These are phyloP conservation scores for Eospalax fontanierii DNA, from an alignment of 2,797 vertebrate genomes.

Conservation along the genomic window DNA sequence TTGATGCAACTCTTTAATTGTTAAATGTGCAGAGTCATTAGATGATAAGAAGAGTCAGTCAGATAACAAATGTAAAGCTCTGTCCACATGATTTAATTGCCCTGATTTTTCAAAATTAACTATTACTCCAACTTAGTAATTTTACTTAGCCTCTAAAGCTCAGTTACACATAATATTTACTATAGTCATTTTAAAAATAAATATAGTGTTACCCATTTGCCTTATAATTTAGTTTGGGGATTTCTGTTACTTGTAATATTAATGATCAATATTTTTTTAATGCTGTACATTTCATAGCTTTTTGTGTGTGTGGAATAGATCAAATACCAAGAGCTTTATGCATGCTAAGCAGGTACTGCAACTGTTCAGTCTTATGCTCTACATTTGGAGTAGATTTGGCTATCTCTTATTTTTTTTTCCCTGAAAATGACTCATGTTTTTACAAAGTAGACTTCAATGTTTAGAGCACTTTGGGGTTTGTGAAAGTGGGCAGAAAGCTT, in stretches of 20 bases:
- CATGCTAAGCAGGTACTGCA: not conserved
- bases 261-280: not conserved
- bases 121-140: not conserved
- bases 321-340: not conserved
- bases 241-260: slow-evolving; percentile 26
- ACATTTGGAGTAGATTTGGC: not conserved
- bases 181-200: slow-evolving; percentile 13
- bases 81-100: not conserved
- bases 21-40: not conserved
- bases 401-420: not conserved
- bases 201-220: not conserved
- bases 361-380: not conserved
- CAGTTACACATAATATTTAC: slow-evolving; percentile 9
- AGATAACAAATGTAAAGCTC: slow-evolving; percentile 28
- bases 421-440: not conserved
- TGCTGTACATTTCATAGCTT: not conserved
- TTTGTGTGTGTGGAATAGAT: not conserved
- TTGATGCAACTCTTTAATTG: slow-evolving; percentile 31
- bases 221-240: not conserved
- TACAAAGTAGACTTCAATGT: not conserved
- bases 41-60: not conserved
- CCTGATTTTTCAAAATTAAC: slow-evolving; percentile 9
- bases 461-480: not conserved
- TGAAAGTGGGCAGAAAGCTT: not conserved
- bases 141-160: not conserved